Base-by-base conservation (phyloP, 2,797 vertebrate genomes). In the Champsocephalus gunnari region DNA sequence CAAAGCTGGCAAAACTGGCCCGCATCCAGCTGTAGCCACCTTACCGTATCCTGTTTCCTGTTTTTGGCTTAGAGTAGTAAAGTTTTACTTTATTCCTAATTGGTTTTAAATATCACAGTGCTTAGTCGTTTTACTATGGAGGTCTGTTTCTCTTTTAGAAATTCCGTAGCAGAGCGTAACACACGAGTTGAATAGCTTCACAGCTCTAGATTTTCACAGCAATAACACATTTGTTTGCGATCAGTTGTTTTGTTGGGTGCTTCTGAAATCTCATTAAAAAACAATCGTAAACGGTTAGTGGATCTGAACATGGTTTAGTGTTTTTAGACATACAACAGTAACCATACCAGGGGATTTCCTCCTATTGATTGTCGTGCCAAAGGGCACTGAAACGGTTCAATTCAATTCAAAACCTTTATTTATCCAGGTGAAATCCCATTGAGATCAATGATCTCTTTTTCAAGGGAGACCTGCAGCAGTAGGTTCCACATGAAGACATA, bases 101-200 rank as follows among this genome's bases (percentile, higher is more conserved):
- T 79, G 50, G 62, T 81, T 80, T 65, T 76, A 77, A 82, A 76
- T 75, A 75, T 79, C 76, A 79, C 66, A 71, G 77, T 45, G 57
- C 66, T 83, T 41, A 62, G 12, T 66, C 21, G 19, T 78, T 79
- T 80, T 83, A 81, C 66, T 71, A 24, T 65, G 49, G 57, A 63
- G 45, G 53, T 73, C 73, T 74, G 61, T 83, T 79, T 72, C 58
- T 73, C 38, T 67, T 78, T 81, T 79, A 55, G 56, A 76, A 81
- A 86, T 67, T 34, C 57, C 48, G 58, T 45, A 21, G 67, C 32
- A 5, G 58, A 47, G 47, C 41, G 43, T 50, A n/a, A 63, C 59
- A 49, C 9, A 60, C 12, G 21, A 56, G 21, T 8, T 47, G 13
- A 38, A 60, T 10, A 54, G 16, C 53, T 24, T 53, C 47, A 59